Percentiles rank a stretch among this genome's conserved stretches.
Evolutionary conservation across 2,113 vertebrate species (phyloP).

Genomic region (Suricata suricatta): DNA sequence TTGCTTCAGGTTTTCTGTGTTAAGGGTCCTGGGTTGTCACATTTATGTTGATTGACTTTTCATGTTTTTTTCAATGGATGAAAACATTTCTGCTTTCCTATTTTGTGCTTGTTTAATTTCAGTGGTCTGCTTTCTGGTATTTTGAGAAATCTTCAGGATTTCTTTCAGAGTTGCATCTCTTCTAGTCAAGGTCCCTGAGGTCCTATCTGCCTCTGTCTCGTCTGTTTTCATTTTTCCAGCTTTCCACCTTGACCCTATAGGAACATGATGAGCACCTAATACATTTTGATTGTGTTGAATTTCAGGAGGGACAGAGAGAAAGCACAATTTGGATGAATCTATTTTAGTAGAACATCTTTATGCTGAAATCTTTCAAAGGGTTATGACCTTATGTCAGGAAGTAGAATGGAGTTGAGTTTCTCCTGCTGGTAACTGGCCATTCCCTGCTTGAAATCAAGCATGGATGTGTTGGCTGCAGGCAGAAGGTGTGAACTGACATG

Average conservation of each 20-base stretch:
- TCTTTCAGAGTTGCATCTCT: neutral
- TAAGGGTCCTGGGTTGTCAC: slow-evolving; percentile 33
- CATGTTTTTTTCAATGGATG: slow-evolving; percentile 16
- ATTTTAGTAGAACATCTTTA: neutral
- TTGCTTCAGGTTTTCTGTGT: slow-evolving; percentile 33
- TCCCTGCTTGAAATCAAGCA: slow-evolving; percentile 37
- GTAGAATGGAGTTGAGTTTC: neutral
- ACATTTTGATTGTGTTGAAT: neutral
- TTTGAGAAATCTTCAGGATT: slow-evolving; percentile 11
- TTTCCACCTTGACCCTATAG: slow-evolving; percentile 1
- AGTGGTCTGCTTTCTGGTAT: neutral
- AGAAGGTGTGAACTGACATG: neutral
- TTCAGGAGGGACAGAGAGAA: neutral
- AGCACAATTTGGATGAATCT: neutral
- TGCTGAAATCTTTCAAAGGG: neutral
- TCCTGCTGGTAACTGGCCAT: neutral
- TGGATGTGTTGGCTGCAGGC: neutral
- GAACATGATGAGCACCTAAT: neutral
- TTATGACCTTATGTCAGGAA: slow-evolving; percentile 11
- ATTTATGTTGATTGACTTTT: slow-evolving; percentile 45
- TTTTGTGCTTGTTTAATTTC: slow-evolving; percentile 36
- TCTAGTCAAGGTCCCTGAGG: neutral
- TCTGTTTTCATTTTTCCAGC: neutral
- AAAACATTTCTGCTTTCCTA: slow-evolving; percentile 29
- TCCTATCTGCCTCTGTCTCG: neutral